Percentiles rank a stretch among this genome's conserved stretches.
These are phyloP conservation scores for Benitochromis conjunctus DNA, from an alignment of 2,113 vertebrate genomes.

Conservation along the genomic window DNA sequence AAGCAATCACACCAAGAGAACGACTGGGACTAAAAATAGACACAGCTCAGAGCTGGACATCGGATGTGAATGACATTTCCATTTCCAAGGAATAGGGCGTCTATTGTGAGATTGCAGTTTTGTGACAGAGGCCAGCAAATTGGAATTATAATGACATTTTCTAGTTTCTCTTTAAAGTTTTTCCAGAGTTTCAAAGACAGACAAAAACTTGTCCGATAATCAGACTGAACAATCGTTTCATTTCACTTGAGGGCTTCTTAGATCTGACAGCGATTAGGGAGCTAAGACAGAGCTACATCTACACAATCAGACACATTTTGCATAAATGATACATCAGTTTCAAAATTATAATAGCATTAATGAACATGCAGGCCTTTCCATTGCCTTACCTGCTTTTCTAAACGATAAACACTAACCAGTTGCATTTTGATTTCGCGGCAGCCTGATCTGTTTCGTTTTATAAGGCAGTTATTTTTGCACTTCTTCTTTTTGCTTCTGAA, in stretches of 20 bases:
- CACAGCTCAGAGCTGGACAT: conserved; percentile 35
- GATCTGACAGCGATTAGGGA: background rate
- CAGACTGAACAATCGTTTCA: background rate
- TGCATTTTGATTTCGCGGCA: background rate
- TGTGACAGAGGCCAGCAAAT: conserved; percentile 15
- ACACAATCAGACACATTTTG: background rate
- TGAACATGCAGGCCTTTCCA: background rate
- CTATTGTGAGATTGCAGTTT: conserved; percentile 21
- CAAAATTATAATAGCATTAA: background rate
- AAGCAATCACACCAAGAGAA: conserved; percentile 33
- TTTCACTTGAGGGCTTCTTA: background rate
- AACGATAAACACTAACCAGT: background rate
- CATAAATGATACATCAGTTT: background rate
- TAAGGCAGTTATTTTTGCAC: background rate
- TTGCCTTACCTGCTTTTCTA: background rate
- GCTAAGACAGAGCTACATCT: background rate
- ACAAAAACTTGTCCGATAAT: background rate
- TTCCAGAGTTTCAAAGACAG: background rate
- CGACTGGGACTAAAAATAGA: conserved; percentile 44
- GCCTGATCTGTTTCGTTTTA: background rate
- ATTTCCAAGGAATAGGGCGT: conserved; percentile 35
- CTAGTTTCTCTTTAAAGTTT: background rate
- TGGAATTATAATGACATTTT: conserved; percentile 17
- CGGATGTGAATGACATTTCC: conserved; percentile 48
- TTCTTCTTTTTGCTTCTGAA: background rate